Evolutionary conservation across 2,888 invertebrate species (phyloP).

Genomic region (Invenusta paracnida): DNA sequence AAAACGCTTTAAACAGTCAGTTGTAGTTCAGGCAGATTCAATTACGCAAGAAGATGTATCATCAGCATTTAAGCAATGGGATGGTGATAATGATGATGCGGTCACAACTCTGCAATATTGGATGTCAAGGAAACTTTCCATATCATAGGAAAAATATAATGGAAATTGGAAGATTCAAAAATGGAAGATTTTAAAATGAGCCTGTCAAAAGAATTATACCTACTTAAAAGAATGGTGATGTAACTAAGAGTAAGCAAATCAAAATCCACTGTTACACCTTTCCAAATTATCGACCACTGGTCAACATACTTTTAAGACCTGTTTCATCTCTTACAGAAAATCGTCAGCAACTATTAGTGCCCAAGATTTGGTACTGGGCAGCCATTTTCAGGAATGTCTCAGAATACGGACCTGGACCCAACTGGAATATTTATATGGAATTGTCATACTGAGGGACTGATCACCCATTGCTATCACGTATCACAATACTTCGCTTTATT

Average conservation of each 20-base stretch:
- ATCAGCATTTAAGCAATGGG: background rate
- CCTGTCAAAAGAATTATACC: background rate
- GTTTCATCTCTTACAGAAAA: background rate
- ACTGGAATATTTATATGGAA: background rate
- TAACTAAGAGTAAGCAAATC: background rate
- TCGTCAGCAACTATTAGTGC: background rate
- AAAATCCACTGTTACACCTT: background rate
- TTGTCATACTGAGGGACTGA: background rate
- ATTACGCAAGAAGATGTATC: background rate
- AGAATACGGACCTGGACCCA: background rate
- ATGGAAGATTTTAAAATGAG: background rate
- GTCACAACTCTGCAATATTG: background rate
- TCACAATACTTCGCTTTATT: background rate
- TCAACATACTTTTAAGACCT: background rate
- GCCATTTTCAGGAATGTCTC: background rate
- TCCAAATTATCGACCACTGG: background rate
- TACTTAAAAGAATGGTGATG: background rate
- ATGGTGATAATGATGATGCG: background rate
- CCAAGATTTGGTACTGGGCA: background rate
- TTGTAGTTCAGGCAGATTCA: background rate
- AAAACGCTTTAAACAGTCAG: background rate
- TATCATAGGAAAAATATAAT: background rate
- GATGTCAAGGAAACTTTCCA: background rate
- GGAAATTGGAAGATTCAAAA: background rate
- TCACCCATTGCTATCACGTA: background rate